These are phyloP conservation scores for Chanos chanos DNA, from an alignment of 2,797 vertebrate genomes.

Conservation along the genomic window DNA sequence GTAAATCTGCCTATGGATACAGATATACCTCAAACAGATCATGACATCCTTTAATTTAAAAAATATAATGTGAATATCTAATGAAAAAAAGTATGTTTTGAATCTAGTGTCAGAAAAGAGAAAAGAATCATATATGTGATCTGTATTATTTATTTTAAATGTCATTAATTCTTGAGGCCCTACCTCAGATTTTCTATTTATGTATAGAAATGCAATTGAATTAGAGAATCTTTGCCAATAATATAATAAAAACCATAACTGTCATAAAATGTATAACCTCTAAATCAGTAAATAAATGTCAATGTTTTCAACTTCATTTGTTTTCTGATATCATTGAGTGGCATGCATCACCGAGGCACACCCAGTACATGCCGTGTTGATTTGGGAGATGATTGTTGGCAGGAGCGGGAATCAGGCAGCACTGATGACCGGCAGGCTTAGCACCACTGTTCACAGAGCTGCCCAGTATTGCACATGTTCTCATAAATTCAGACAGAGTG, in stretches of 20 bases:
- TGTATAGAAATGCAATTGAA: constrained; percentile 98
- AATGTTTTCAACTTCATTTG: constrained; percentile 80
- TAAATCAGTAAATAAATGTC: constrained; percentile 94
- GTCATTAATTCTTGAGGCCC: constrained; percentile 95
- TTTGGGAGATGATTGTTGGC: no score
- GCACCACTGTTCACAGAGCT: no score
- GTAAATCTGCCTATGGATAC: constrained; percentile 93
- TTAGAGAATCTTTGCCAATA: constrained; percentile 98
- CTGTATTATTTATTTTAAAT: constrained; percentile 85
- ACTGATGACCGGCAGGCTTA: no score
- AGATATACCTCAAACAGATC: constrained; percentile 89
- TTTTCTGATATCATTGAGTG: constrained; percentile 46
- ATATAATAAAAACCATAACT: constrained; percentile 90
- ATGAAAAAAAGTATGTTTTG: constrained; percentile 73
- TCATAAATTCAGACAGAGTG: no score
- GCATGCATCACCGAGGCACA: no score
- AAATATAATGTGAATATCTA: constrained; percentile 64
- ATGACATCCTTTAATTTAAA: constrained; percentile 76
- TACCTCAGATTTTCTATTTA: constrained; percentile 99
- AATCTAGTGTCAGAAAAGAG: constrained; percentile 73
- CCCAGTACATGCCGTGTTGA: no score
- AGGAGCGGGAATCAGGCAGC: no score
- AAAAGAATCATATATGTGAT: constrained; percentile 75
- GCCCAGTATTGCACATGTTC: no score
- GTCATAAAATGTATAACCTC: constrained; percentile 89